A percentile compares a stretch with the other conserved stretches of the same genome.
Conservation (phyloP, 2,113 vertebrate genomes). For the Rallus limicola region DNA sequence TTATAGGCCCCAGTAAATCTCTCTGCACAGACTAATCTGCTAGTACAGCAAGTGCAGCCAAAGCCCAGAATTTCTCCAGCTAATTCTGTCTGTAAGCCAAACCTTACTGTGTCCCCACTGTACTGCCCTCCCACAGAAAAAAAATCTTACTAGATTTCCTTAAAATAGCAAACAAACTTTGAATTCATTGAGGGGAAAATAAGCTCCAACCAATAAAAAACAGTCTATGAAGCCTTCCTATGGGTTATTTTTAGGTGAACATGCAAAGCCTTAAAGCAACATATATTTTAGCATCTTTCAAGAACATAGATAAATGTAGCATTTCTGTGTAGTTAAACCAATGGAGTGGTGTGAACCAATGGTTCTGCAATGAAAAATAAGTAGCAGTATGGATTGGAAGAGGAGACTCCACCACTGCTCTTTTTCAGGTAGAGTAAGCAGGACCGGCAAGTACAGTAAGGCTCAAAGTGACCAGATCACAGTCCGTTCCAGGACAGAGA, state of each 20-base stretch:
- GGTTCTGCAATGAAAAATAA: neutral
- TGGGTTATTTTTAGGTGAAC: neutral
- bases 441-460: neutral
- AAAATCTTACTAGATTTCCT: neutral
- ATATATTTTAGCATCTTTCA: neutral
- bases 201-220: neutral
- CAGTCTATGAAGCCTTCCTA: neutral
- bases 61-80: slow-evolving; percentile 24
- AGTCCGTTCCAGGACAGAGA: neutral
- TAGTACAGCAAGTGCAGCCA: slow-evolving; percentile 10
- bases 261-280: neutral
- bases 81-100: slow-evolving; percentile 20
- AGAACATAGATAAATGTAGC: neutral
- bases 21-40: neutral
- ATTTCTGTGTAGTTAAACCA: neutral
- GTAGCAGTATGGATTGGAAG: neutral
- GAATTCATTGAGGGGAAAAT: neutral
- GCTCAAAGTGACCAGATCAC: neutral
- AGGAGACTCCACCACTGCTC: neutral
- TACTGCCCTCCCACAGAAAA: neutral
- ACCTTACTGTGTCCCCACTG: neutral
- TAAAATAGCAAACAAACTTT: slow-evolving; percentile 36
- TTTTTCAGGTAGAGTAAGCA: neutral
- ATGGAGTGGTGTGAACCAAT: too few relatives aligned
- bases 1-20: slow-evolving; percentile 2